These are phyloP conservation scores for Champsocephalus esox DNA, from an alignment of 2,797 vertebrate species.

Conservation along the genomic window DNA sequence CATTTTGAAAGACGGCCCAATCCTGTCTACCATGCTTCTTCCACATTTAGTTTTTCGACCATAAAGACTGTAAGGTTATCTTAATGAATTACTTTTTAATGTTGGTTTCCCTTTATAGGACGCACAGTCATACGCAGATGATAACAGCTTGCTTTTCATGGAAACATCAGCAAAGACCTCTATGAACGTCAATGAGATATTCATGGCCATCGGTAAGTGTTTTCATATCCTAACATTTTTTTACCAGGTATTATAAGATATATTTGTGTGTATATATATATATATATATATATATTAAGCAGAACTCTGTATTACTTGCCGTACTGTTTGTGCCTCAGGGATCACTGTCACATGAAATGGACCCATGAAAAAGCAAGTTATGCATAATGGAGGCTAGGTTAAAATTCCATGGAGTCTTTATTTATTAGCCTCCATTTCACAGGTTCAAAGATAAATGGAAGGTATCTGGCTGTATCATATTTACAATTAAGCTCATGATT, in stretches of 20 bases:
- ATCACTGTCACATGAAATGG: neutral
- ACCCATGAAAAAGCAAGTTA: neutral
- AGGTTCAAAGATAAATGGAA: too few relatives aligned
- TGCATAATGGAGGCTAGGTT: too few relatives aligned
- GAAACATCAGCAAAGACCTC: slow-evolving; percentile 99
- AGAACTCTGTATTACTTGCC: too few relatives aligned
- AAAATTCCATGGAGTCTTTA: too few relatives aligned
- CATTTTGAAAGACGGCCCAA: neutral
- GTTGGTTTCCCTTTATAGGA: slow-evolving; percentile 83
- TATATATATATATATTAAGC: neutral
- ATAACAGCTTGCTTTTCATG: slow-evolving; percentile 99
- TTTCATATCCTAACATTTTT: neutral
- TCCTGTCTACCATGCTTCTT: neutral
- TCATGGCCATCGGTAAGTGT: slow-evolving; percentile 98
- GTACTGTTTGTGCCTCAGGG: neutral
- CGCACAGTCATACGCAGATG: slow-evolving; percentile 98
- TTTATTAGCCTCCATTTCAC: too few relatives aligned
- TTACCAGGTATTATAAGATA: neutral
- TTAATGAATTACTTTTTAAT: slow-evolving; percentile 27
- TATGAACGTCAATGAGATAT: slow-evolving; percentile 99
- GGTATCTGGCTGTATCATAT: too few relatives aligned
- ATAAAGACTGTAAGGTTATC: neutral
- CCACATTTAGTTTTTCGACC: neutral
- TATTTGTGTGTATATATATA: neutral
- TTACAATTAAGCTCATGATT: too few relatives aligned